Base-by-base conservation (phyloP, 2,888 invertebrate species). In the Ditula angustiorana region DNA sequence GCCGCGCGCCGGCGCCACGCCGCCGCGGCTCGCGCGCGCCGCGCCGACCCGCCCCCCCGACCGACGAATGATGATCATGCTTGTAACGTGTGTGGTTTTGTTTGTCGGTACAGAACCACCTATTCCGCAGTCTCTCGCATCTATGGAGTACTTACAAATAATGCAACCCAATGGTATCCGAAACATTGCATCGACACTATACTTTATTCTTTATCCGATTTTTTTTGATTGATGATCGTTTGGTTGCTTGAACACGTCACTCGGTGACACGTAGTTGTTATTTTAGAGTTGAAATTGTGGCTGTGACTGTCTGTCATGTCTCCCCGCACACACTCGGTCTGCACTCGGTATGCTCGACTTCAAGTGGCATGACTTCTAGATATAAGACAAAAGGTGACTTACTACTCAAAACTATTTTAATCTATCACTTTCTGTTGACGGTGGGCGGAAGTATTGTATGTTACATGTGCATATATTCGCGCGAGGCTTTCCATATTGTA, bases 361-460 rank as follows among this genome's bases (percentile, higher is more conserved):
- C 70, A 70, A 79, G 77, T 83, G 82, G 90, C 91, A 91, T 91
- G 91, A 81, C 80, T 82, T 74, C 79, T 85, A 83, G 80, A 81
- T 77, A 73, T 77, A 77, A 77, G 74, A 61, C 67, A 83, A 92
- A 93, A 94, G 95, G 95, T 95, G 95, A 95, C 95, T 94, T 95
- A 95, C 95, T 95, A 95, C 95, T 94, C 94, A 94, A 95, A 95
- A 94, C 94, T 94, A 90, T 87, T 79, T 79, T 80, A 75, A 75
- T 81, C 79, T 87, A 81, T 86, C 85, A 83, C 84, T 83, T 70
- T 78, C 79, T 83, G 74, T 78, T 82, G 80, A 77, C 79, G 71
- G 76, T 71, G 71, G 75, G 72, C 81, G 81, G 78, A 75, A 69
- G 77, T 81, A 75, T 73, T 81, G 78, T 81, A 80, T 86, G 83